phyloP scores from a whole-genome alignment of 2,888 invertebrate species.

The Aphidius colemani region DNA sequence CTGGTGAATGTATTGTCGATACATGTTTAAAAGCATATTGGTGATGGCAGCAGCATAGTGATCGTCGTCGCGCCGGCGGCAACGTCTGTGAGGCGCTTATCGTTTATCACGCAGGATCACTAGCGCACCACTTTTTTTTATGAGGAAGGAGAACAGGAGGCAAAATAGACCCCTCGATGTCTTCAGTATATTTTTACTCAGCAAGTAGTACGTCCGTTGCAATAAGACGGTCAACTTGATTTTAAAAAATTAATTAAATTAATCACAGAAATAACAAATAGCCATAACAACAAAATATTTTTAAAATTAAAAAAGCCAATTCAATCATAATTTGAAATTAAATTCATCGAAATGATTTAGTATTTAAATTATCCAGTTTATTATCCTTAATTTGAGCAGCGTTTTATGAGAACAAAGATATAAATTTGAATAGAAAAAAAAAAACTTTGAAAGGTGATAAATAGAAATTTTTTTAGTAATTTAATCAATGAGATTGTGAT shows the following conservation, averaged over 20 bases:
- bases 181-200: conserved; percentile 35
- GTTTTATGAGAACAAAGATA: too few species aligned
- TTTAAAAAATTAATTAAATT: too few species aligned
- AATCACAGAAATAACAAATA: background rate
- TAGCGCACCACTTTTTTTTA: conserved; percentile 31
- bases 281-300: too few species aligned
- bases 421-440: too few species aligned
- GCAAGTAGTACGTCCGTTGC: conserved; percentile 42
- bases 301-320: too few species aligned
- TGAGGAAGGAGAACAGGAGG: conserved; percentile 36
- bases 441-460: background rate
- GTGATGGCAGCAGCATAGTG: conserved; percentile 21
- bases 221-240: conserved; percentile 34
- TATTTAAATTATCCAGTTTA: too few species aligned
- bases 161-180: conserved; percentile 4
- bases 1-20: too few species aligned
- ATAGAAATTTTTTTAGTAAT: conserved; percentile 2
- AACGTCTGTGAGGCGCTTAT: conserved; percentile 40
- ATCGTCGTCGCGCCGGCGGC: conserved; percentile 23
- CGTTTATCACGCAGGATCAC: conserved; percentile 55
- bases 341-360: too few species aligned
- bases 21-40: background rate
- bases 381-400: too few species aligned
- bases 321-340: too few species aligned
- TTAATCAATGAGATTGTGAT: conserved; percentile 26